Conservation (phyloP, 1,140 invertebrate species). For the Pseudomyrmex sp. region DNA sequence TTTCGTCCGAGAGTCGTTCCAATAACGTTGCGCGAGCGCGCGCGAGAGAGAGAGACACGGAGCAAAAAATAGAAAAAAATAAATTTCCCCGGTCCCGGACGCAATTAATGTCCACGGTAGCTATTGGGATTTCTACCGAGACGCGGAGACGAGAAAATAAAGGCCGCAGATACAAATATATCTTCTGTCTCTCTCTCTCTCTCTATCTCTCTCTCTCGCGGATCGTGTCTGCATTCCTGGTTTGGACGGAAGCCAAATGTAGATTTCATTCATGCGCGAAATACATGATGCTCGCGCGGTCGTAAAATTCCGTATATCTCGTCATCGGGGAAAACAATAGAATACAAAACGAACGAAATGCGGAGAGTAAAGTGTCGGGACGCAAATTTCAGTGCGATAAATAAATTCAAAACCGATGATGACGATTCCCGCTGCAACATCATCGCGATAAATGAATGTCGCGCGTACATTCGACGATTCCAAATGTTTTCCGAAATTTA, state of each 20-base stretch:
- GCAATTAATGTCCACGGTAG: slow-evolving; percentile 73
- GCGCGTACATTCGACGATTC: not conserved
- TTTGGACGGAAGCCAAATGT: slow-evolving; percentile 42
- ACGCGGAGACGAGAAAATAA: slow-evolving; percentile 23
- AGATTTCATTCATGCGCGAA: slow-evolving; percentile 24
- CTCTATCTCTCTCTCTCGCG: too few relatives aligned
- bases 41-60: not conserved
- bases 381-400: not conserved
- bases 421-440: not conserved
- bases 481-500: not conserved
- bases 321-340: not conserved
- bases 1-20: slow-evolving; percentile 55
- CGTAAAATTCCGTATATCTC: slow-evolving; percentile 20
- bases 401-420: not conserved
- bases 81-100: slow-evolving; percentile 65
- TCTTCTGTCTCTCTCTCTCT: not conserved
- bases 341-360: not conserved
- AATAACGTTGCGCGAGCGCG: slow-evolving; percentile 19
- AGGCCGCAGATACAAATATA: not conserved
- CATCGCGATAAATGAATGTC: not conserved
- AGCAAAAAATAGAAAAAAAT: slow-evolving; percentile 50
- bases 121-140: slow-evolving; percentile 61
- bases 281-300: not conserved
- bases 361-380: not conserved
- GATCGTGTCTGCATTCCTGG: slow-evolving; percentile 37